Evolutionary conservation across 2,888 invertebrate species (phyloP), one percentile per base, ranked within the genome.

Genomic region (Xestia sexstrigata): DNA sequence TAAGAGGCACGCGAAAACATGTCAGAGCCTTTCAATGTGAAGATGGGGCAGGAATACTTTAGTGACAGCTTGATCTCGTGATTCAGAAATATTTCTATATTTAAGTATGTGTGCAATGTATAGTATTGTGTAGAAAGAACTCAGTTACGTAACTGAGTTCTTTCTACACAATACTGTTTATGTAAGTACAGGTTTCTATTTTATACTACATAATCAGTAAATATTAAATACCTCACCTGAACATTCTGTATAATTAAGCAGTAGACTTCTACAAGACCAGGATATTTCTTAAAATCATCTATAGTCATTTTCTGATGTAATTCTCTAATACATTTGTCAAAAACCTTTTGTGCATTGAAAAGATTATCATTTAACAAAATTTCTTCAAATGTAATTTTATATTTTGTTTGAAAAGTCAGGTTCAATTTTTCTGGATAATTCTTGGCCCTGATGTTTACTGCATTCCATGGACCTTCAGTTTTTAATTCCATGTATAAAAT

Each of bases 241-340:
- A 94, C 63, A 87, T 94, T 87, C 42, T 88, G 86, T 20, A 94
- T 78, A 26, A 96, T 78, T 47, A 84, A 82, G 81, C 88, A 92
- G 82, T 95, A 96, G 0, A 94, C 94, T 86, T 95, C 93, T 81
- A 95, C 89, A 70, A 94, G 91, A 6, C 92, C 92, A 39, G 96
- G 96, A 89, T 94, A 94, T 78, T 91, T 93, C 79, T 95, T 96
- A 66, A 94, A 94, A 81, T 93, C 90, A 58, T 92, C 89, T 35
- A 89, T 73, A 76, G 93, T 93, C 74, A 96, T 85, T 87, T 93
- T 95, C 68, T 86, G 87, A 84, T 95, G 94, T 42, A 96, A 84
- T 47, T 91, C 90, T 73, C 91, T 91, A 69, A 96, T 89, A 67
- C 93, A 91, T 42, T 89, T 90, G 81, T 96, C 93, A 88, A 95